A percentile compares a stretch with the other conserved stretches of the same genome.
Conservation (phyloP, 64 coral and sea anemone genomes). For the Cladopsammia gracilis region DNA sequence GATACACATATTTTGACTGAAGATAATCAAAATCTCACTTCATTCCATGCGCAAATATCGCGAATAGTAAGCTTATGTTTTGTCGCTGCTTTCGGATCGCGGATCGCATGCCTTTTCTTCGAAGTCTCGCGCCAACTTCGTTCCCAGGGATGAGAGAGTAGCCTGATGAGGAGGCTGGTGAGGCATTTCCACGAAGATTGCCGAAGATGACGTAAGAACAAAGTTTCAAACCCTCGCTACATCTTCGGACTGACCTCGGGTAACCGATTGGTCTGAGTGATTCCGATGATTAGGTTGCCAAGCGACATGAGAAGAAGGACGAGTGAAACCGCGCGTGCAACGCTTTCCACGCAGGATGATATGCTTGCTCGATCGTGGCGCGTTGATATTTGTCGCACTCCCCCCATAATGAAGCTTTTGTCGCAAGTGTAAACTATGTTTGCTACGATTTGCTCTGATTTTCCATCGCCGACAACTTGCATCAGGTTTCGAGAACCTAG, state of each 20-base stretch:
- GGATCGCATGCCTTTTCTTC: constrained; percentile 3
- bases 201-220: constrained; percentile 20
- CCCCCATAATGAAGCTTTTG: no score
- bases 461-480: no score
- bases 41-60: not conserved
- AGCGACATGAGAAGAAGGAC: not conserved
- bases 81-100: no score
- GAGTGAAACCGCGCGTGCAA: not conserved
- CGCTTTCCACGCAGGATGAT: no score
- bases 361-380: no score
- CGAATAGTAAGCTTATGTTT: not conserved
- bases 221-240: not conserved
- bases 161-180: not conserved
- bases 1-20: not conserved
- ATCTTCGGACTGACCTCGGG: not conserved
- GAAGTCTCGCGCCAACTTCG: constrained; percentile 40
- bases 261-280: not conserved
- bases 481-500: no score
- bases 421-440: no score
- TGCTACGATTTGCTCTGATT: no score
- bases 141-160: not conserved
- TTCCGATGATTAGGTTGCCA: not conserved
- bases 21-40: not conserved
- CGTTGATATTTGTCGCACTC: no score
- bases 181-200: no score